A percentile compares a stretch with the other conserved stretches of the same genome.
Conservation (phyloP, 2,113 vertebrate genomes). For the Silurus meridionalis region DNA sequence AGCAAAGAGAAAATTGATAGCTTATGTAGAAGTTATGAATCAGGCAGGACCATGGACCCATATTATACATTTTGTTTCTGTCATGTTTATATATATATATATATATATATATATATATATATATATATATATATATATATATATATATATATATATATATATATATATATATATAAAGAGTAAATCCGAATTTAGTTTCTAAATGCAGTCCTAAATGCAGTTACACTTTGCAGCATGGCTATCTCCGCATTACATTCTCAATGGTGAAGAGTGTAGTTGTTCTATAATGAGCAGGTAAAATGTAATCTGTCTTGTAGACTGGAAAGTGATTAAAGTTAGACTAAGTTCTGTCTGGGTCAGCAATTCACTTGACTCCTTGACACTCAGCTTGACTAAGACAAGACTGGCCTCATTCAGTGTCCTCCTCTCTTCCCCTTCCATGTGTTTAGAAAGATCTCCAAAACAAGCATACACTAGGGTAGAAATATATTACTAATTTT, state of each 20-base stretch:
- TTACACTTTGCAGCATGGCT: background rate
- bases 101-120: too few species aligned
- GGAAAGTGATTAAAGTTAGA: slow-evolving; percentile 59
- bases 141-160: too few species aligned
- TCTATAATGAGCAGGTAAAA: slow-evolving; percentile 30
- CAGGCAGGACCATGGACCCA: background rate
- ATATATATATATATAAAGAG: background rate
- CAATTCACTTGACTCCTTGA: slow-evolving; percentile 11
- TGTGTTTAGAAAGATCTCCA: slow-evolving; percentile 53
- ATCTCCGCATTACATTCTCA: background rate
- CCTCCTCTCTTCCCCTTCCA: slow-evolving; percentile 58
- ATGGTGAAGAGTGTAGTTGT: background rate
- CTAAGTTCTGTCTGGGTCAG: slow-evolving; percentile 47
- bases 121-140: too few species aligned
- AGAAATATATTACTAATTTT: slow-evolving; percentile 42
- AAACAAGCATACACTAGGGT: slow-evolving; percentile 59
- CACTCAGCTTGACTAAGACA: slow-evolving; percentile 30
- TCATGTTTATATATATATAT: too few species aligned
- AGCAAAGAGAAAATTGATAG: background rate
- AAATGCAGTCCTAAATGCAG: background rate
- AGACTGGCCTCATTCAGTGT: slow-evolving; percentile 37
- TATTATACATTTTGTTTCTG: background rate
- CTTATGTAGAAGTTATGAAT: background rate
- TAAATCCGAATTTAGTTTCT: background rate
- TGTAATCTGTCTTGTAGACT: slow-evolving; percentile 57